Base-by-base conservation (phyloP, 1,140 invertebrate genomes). In the Diorhabda sublineata region DNA sequence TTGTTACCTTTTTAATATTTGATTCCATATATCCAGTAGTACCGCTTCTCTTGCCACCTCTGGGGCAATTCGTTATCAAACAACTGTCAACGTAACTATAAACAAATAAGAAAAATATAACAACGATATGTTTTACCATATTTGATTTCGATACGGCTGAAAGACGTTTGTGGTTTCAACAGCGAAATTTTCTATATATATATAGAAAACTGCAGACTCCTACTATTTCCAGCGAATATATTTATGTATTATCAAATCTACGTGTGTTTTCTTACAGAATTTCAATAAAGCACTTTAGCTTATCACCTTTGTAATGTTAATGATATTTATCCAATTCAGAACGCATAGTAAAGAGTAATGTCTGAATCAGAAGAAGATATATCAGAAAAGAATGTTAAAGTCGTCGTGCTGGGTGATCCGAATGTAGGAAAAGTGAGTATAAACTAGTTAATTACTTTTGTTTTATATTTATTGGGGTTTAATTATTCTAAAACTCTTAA, bases 391-490 rank as follows among this genome's bases (percentile, higher is more conserved):
- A 87, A 89, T 78, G 78, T 94, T 68, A 94, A 95, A 83, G 86
- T 95, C 75, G 89, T 92, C 41, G 81, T 95, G 63, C 83, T 95
- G 72, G 94, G 94, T 11, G 92, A 95, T 81, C 85, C 90, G 61
- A 85, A 85, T 71, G 88, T 88, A 76, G 94, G 94, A 76, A 96
- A 96, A 86, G 93, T 95, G 84, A 56, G 70, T 66, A 58, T 64
- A 5, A 9, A 11, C 11, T 47, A 26, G 26, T 26, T 26, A 26
- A 26, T 26, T 26, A 26, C 26, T 26, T 26, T 26, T 26, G 26
- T 26, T 26, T 26, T 26, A 26, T 26, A 26, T 26, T 26, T 26
- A 26, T 26, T 26, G 26, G 26, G 26, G 26, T 26, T 26, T 26
- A 26, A 26, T 26, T 26, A 26, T 26, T 26, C 26, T 26, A 26